Percentiles rank a stretch among this genome's conserved stretches.
Evolutionary conservation across 2,888 invertebrate species (phyloP).

Genomic region (Macaria liturata): DNA sequence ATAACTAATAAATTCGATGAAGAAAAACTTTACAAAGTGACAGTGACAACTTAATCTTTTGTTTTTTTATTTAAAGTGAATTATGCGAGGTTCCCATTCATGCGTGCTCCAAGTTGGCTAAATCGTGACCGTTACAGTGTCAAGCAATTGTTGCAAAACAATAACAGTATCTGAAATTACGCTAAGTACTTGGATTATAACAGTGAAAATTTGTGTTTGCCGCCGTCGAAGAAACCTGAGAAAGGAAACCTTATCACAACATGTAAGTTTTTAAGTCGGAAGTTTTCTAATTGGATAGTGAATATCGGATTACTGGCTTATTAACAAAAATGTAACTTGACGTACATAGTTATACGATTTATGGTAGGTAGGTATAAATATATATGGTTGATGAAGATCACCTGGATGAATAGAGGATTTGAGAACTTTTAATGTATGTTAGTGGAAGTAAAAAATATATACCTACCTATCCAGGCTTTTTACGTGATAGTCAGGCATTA

Average conservation of each 20-base stretch:
- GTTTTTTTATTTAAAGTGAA: not conserved
- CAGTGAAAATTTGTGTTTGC: constrained; percentile 37
- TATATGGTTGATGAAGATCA: too few species aligned
- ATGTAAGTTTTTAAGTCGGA: constrained; percentile 49
- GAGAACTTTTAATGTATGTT: too few species aligned
- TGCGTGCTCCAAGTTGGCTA: constrained; percentile 15
- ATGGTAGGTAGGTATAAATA: too few species aligned
- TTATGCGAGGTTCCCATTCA: constrained; percentile 5
- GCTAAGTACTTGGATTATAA: constrained; percentile 37
- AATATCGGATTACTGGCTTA: constrained; percentile 29
- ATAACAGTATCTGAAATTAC: constrained; percentile 21
- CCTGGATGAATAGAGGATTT: too few species aligned
- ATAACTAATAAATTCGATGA: constrained; percentile 13
- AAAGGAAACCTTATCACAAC: constrained; percentile 56
- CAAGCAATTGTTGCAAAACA: constrained; percentile 20
- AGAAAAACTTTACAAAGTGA: not conserved
- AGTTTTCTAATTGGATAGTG: constrained; percentile 56
- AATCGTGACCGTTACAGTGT: constrained; percentile 33
- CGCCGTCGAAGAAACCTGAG: constrained; percentile 54
- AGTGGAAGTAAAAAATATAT: too few species aligned
- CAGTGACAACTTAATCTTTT: constrained; percentile 4
- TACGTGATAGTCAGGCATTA: too few species aligned
- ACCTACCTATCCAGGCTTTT: too few species aligned
- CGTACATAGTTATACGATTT: too few species aligned
- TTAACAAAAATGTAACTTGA: too few species aligned